Conservation (phyloP, 1,140 invertebrate genomes). For the Bradysia coprophila region DNA sequence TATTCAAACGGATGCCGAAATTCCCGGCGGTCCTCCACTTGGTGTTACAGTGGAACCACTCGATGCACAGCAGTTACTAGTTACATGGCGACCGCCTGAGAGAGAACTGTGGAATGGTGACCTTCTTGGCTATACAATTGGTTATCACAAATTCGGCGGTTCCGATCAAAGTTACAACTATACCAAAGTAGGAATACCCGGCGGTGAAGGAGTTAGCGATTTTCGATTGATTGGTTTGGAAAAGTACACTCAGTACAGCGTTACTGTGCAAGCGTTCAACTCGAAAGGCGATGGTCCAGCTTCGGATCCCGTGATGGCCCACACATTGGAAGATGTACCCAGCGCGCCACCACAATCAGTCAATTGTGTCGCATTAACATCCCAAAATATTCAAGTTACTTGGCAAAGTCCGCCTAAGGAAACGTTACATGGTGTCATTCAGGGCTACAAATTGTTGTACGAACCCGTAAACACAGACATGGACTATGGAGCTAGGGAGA, state of each 20-base stretch:
- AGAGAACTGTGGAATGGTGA: slow-evolving; percentile 62
- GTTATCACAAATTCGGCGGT: slow-evolving; percentile 31
- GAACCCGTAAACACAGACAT: slow-evolving; percentile 38
- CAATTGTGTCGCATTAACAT: slow-evolving; percentile 40
- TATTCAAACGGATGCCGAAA: slow-evolving; percentile 41
- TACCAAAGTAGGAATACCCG: slow-evolving; percentile 27
- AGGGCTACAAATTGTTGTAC: slow-evolving; percentile 64
- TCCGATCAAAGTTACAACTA: slow-evolving; percentile 22
- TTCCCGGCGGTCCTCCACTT: slow-evolving; percentile 49
- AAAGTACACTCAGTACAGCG: slow-evolving; percentile 61
- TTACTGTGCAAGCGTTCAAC: slow-evolving; percentile 65
- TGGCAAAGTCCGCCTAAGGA: slow-evolving; percentile 54
- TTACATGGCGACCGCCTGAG: slow-evolving; percentile 61
- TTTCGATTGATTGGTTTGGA: slow-evolving; percentile 40
- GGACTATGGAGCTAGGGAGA: slow-evolving; percentile 26
- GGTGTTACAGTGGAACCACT: slow-evolving; percentile 56
- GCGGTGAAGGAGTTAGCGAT: slow-evolving; percentile 30
- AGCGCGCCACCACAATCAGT: slow-evolving; percentile 28
- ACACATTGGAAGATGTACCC: slow-evolving; percentile 62
- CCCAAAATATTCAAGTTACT: slow-evolving; percentile 52
- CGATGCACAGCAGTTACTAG: slow-evolving; percentile 53
- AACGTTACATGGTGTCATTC: slow-evolving; percentile 51
- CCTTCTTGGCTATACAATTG: slow-evolving; percentile 55
- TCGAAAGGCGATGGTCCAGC: slow-evolving; percentile 55
- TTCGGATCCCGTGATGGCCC: slow-evolving; percentile 42